These are phyloP conservation scores for Phortica magna DNA, from an alignment of 2,888 invertebrate species.

Conservation along the genomic window DNA sequence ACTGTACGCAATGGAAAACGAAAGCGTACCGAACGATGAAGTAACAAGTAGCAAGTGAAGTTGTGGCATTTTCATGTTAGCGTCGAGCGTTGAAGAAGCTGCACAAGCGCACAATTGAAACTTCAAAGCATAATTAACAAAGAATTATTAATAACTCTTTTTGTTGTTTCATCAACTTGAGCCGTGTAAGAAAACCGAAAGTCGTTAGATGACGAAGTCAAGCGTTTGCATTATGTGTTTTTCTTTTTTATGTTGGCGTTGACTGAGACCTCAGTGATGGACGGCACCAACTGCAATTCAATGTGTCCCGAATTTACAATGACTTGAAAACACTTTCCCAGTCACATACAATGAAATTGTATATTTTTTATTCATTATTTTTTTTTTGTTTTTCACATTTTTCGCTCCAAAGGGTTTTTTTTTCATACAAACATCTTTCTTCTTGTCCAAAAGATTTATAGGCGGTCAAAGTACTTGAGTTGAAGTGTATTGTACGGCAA, in stretches of 20 bases:
- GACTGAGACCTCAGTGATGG: background rate
- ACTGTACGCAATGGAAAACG: constrained; percentile 58
- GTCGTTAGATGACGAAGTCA: background rate
- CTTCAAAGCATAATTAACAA: constrained; percentile 50
- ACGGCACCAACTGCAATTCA: constrained; percentile 5
- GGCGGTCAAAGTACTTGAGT: constrained; percentile 50
- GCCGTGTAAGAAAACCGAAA: background rate
- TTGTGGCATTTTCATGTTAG: background rate
- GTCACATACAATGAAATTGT: constrained; percentile 58
- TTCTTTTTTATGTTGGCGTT: constrained; percentile 15
- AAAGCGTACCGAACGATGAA: constrained; percentile 61
- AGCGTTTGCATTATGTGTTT: background rate
- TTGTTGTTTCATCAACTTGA: background rate
- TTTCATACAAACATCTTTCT: constrained; percentile 33
- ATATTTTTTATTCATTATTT: constrained; percentile 41
- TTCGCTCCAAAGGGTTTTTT: constrained; percentile 53
- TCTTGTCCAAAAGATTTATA: constrained; percentile 63
- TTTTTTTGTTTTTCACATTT: constrained; percentile 18
- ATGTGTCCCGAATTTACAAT: constrained; percentile 61
- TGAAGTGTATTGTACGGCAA: constrained; percentile 50
- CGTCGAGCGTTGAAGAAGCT: background rate
- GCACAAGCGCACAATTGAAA: constrained; percentile 69
- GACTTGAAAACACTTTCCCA: constrained; percentile 62
- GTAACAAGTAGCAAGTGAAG: constrained; percentile 62
- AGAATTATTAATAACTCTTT: constrained; percentile 61